Percentiles rank a stretch among this genome's conserved stretches.
phyloP scores from a whole-genome alignment of 2,113 vertebrate genomes.

The Nymphicus hollandicus region DNA sequence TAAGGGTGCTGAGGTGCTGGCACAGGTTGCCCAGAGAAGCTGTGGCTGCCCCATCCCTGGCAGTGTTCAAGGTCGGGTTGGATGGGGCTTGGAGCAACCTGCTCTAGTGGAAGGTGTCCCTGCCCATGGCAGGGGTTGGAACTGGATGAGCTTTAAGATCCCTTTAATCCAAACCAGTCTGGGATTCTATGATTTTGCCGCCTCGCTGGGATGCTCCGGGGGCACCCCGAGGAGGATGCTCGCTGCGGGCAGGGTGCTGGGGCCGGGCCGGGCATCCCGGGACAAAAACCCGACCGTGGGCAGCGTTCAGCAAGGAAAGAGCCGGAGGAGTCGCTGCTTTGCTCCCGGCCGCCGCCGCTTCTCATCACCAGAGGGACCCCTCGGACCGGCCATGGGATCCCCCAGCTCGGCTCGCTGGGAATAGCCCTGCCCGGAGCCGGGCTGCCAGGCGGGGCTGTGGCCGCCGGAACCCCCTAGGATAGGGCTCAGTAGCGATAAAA shows the following conservation, averaged over 20 bases:
- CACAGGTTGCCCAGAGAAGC: not conserved
- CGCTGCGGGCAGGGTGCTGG: not conserved
- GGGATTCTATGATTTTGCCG: not conserved
- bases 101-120: too few species aligned
- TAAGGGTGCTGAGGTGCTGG: not conserved
- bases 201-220: not conserved
- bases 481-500: constrained; percentile 1
- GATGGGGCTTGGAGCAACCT: not conserved
- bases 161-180: not conserved
- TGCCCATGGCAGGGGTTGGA: not conserved
- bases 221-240: not conserved
- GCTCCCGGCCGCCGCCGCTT: not conserved
- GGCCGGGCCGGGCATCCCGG: not conserved
- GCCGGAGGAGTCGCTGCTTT: accelerated
- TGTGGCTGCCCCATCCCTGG: not conserved
- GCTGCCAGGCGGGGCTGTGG: constrained; percentile 43
- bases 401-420: not conserved
- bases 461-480: not conserved
- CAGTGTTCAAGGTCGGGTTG: not conserved
- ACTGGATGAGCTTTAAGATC: not conserved
- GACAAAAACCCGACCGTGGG: not conserved
- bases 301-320: accelerated
- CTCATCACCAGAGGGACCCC: constrained; percentile 42
- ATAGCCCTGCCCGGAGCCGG: not conserved
- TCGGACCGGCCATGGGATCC: not conserved